Percentiles rank a stretch among this genome's conserved stretches.
phyloP scores from a whole-genome alignment of 2,113 vertebrate genomes.

The Crotophaga sulcirostris region DNA sequence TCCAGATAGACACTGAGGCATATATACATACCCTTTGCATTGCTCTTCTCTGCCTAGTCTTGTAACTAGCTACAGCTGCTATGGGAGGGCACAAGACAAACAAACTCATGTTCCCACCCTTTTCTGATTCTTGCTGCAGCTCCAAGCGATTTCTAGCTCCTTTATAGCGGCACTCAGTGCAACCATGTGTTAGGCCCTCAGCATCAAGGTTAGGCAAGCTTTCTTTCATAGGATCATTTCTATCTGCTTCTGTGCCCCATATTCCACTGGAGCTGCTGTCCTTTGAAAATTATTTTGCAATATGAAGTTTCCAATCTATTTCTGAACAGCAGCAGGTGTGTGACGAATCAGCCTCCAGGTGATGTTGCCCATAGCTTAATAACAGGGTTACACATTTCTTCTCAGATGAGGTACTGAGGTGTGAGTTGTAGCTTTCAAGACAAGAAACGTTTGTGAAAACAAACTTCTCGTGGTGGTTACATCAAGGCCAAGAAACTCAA shows the following conservation, averaged over 20 bases:
- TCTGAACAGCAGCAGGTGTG: not conserved
- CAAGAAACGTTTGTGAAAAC: slow-evolving; percentile 25
- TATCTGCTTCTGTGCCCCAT: not conserved
- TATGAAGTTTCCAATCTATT: not conserved
- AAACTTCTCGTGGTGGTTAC: slow-evolving; percentile 23
- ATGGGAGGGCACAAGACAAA: not conserved
- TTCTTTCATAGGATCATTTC: not conserved
- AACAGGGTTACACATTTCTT: not conserved
- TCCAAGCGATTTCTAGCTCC: not conserved
- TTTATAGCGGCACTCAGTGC: not conserved
- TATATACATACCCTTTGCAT: not conserved
- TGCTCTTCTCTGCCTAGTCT: not conserved
- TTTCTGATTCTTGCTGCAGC: not conserved
- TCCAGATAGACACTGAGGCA: not conserved
- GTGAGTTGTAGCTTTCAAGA: slow-evolving; percentile 26
- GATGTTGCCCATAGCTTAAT: slow-evolving; percentile 41
- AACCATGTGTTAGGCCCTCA: not conserved
- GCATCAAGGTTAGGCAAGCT: not conserved
- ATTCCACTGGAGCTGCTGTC: not conserved
- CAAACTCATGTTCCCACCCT: not conserved
- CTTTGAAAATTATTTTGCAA: not conserved
- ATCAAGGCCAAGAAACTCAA: slow-evolving; percentile 39
- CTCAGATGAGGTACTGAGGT: slow-evolving; percentile 19
- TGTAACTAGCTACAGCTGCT: not conserved
- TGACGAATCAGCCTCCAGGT: slow-evolving; percentile 33